Evolutionary conservation across 53 echinoderm and acorn worm genomes (phyloP).

Genomic region (Arbacia lixula): DNA sequence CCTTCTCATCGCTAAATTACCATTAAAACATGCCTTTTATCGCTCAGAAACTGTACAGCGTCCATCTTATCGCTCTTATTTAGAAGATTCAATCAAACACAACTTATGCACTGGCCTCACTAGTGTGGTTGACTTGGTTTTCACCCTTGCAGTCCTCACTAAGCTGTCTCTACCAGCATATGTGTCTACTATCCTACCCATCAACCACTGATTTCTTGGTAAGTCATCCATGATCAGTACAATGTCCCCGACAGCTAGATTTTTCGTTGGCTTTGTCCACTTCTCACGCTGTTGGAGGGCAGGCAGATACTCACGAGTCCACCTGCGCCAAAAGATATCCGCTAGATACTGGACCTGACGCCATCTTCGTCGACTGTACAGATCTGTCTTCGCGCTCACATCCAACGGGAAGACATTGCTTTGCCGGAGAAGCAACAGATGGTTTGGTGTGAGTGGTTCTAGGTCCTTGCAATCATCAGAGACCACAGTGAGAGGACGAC

Average conservation of each 20-base stretch:
- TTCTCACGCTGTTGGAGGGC: constrained; percentile 60
- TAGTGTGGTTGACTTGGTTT: constrained; percentile 32
- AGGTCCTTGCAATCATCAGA: constrained; percentile 64
- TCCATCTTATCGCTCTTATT: neutral
- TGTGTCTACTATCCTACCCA: constrained; percentile 66
- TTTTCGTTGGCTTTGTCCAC: constrained; percentile 46
- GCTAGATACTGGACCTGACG: constrained; percentile 64
- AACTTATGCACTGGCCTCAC: constrained; percentile 9
- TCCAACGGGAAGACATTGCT: constrained; percentile 15
- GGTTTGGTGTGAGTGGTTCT: constrained; percentile 72
- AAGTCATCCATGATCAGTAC: constrained; percentile 60
- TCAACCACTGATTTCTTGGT: constrained; percentile 72
- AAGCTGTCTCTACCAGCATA: constrained; percentile 62
- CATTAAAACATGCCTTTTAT: neutral
- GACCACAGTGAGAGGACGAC: constrained; percentile 49
- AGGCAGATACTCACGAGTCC: constrained; percentile 63
- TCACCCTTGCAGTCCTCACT: constrained; percentile 70
- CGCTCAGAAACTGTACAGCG: neutral
- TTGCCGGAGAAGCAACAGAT: constrained; percentile 58
- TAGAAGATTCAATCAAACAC: neutral
- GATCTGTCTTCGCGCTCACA: constrained; percentile 12
- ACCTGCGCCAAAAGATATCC: constrained; percentile 71
- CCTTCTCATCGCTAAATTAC: neutral
- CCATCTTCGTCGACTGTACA: constrained; percentile 50
- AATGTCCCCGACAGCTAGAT: constrained; percentile 66